These are phyloP conservation scores for Sarcophaga peregrina DNA, from an alignment of 1,140 invertebrate species.

Conservation along the genomic window DNA sequence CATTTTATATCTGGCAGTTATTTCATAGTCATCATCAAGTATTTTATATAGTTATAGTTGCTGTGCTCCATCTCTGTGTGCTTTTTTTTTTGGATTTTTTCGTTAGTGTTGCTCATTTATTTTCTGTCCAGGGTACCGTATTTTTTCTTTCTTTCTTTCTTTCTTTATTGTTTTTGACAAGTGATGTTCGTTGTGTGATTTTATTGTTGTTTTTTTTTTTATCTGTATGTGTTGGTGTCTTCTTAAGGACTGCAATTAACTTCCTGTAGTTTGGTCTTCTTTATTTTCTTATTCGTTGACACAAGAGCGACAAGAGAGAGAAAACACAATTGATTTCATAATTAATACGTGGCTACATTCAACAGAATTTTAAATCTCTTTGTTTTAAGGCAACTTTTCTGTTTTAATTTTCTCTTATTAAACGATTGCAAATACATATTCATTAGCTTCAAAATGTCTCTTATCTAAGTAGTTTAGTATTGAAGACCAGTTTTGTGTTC, in stretches of 20 bases:
- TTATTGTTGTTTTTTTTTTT: not conserved
- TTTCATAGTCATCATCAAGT: conserved; percentile 12
- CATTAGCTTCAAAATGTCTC: too few relatives aligned
- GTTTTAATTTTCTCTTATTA: too few relatives aligned
- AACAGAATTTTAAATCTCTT: too few relatives aligned
- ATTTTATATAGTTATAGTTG: conserved; percentile 42
- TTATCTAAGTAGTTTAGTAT: too few relatives aligned
- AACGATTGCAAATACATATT: too few relatives aligned
- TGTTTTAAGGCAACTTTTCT: too few relatives aligned
- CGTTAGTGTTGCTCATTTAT: not conserved
- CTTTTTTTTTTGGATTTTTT: not conserved
- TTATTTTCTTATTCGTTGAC: not conserved
- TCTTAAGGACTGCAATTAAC: conserved; percentile 9
- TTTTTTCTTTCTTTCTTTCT: too few relatives aligned
- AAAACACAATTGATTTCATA: too few relatives aligned
- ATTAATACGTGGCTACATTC: too few relatives aligned
- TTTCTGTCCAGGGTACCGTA: not conserved
- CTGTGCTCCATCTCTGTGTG: conserved; percentile 46
- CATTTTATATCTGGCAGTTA: not conserved
- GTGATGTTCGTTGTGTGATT: not conserved
- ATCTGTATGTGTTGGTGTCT: not conserved
- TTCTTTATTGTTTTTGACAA: not conserved
- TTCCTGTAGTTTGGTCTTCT: not conserved
- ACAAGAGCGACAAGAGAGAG: too few relatives aligned
- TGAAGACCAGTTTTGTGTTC: too few relatives aligned